Evolutionary conservation across 2,797 vertebrate species (phyloP), one percentile per base, ranked within the genome.

Genomic region (Cryptoprocta ferox): DNA sequence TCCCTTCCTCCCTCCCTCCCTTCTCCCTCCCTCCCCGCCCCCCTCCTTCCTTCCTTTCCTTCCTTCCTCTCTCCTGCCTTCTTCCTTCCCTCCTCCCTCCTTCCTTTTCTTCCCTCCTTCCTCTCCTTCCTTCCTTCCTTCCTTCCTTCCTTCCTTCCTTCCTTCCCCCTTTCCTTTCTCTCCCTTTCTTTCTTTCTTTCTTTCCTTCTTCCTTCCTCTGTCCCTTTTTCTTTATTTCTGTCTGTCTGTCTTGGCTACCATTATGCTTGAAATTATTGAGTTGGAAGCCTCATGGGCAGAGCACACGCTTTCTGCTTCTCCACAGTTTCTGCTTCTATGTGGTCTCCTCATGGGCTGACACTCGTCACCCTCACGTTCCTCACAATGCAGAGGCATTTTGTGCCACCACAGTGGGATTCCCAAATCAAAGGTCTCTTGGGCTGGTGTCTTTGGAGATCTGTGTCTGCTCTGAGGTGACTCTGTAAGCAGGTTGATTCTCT

Each of bases 251-350:
- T 63, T 68, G 9, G 15, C 35, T 15, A 71, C 14, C 18, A 2
- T 10, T 21, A 9, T 1, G 39, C 50, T 42, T 19, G n/a, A 48
- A n/a, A 0, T 50, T 14, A 16, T 1, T 28, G 19, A 6, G 11
- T 18, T 13, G 11, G 5, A 13, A 16, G 53, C 50, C 66, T 18
- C 15, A 1, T n/a, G 10, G 70, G 37, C 16, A 65, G 71, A 42
- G 42, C 66, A 8, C 37, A 0, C 0, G 0, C 50, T 35, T 75
- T 53, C 53, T 45, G 32, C 7, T 35, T 45, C 42, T 48, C 19
- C 53, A 4, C 2, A 1, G 1, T 18, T 66, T 68, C 45, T 37
- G 18, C 37, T 18, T 35, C 59, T 6, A 0, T 5, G 0, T 3
- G 24, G 11, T 12, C 30, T 19, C 7, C 3, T 0, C 0, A n/a